phyloP scores from a whole-genome alignment of 2,113 vertebrate genomes.

The Pseudonaja textilis region DNA sequence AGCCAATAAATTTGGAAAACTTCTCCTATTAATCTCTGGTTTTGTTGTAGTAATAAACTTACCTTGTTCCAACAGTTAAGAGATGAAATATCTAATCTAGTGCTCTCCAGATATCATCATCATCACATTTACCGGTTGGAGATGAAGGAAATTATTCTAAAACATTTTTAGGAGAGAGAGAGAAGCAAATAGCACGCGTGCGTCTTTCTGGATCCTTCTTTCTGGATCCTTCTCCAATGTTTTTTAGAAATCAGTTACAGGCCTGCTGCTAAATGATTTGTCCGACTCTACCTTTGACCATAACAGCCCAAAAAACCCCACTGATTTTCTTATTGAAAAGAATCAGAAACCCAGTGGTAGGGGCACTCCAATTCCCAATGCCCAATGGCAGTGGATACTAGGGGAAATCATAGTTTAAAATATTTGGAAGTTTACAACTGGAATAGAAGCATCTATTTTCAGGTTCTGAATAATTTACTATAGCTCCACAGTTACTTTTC shows the following conservation, averaged over 20 bases:
- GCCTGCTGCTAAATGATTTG: neutral
- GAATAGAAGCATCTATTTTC: neutral
- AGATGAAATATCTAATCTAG: neutral
- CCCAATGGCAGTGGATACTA: neutral
- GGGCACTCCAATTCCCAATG: neutral
- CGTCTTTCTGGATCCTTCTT: neutral
- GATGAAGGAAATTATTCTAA: neutral
- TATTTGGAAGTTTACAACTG: neutral
- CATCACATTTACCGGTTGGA: neutral
- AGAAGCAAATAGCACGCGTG: neutral
- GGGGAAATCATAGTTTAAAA: neutral
- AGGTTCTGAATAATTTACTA: neutral
- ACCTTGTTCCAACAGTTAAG: neutral
- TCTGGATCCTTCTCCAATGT: neutral
- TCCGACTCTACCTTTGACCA: neutral
- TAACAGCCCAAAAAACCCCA: neutral
- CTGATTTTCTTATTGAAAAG: neutral
- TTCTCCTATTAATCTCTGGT: neutral
- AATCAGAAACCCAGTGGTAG: neutral
- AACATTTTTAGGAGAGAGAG: neutral
- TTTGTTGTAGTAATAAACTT: neutral
- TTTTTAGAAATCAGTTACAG: neutral
- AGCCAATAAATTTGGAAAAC: neutral
- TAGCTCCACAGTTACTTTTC: constrained; percentile 25
- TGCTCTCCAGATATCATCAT: neutral